These are phyloP conservation scores for Catamblyrhynchus diadema DNA, from an alignment of 2,797 vertebrate species.

Conservation along the genomic window DNA sequence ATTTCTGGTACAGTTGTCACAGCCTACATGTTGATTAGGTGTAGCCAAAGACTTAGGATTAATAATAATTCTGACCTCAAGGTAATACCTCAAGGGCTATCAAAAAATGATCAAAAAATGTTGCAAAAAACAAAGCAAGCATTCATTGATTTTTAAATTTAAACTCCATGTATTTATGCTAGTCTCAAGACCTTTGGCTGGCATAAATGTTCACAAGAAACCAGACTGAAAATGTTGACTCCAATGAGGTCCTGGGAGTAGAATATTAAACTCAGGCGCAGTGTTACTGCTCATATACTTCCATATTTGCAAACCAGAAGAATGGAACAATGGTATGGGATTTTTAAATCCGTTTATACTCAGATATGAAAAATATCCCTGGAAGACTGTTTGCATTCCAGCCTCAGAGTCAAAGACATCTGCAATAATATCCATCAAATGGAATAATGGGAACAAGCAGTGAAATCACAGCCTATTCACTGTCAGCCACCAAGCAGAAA, in stretches of 20 bases:
- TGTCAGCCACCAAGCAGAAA: not conserved
- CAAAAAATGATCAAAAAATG: not conserved
- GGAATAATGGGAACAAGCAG: not conserved
- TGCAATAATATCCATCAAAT: conserved; percentile 12
- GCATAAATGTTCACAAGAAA: not conserved
- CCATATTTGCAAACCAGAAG: not conserved
- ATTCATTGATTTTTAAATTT: not conserved
- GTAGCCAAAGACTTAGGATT: not conserved
- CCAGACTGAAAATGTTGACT: not conserved
- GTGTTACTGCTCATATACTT: not conserved
- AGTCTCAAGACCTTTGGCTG: not conserved
- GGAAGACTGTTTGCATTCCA: not conserved
- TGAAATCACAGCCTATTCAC: conserved; percentile 39
- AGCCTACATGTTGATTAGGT: not conserved
- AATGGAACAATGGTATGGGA: not conserved
- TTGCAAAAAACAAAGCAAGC: not conserved
- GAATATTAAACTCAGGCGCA: not conserved
- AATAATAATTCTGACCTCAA: not conserved
- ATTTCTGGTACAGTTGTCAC: not conserved
- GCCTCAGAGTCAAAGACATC: not conserved
- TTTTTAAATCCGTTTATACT: not conserved
- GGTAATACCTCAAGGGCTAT: not conserved
- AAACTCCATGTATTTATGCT: not conserved
- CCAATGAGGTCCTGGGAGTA: not conserved
- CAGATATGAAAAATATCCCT: not conserved